Evolutionary conservation across 2,113 vertebrate genomes (phyloP), one percentile per base, ranked within the genome.

Genomic region (Psilopogon haemacephalus): DNA sequence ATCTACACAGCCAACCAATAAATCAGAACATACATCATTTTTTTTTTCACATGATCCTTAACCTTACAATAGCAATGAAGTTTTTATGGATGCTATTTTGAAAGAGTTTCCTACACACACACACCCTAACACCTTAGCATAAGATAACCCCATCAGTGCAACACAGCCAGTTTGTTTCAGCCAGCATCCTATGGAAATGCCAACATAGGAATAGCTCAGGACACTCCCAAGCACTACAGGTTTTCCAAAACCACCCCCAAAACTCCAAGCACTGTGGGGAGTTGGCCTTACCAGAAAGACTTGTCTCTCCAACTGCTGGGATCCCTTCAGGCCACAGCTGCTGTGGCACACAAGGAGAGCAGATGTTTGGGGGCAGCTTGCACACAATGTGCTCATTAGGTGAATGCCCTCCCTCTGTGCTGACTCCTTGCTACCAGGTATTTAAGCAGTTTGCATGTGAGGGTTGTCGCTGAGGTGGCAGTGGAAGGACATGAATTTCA

Each of bases 31-130:
- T 59, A 59, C 60, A 18, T 46, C 54, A 37, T n/a, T 8, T 23
- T 87, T 76, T 91, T 71, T 69, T n/a, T n/a, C n/a, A n/a, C n/a
- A 50, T 54, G 46, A 68, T 82, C n/a, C 54, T 60, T 94, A 90
- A 72, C 38, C 30, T 75, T 60, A 54, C 8, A 79, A 56, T 3
- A 82, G n/a, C 12, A 64, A 77, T 1, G 8, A 87, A 77, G 28
- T 8, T 63, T 80, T 92, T 67, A 65, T 4, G 2, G 73, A 73
- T 73, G 6, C 44, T 74, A 73, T 70, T 89, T 89, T 63, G 24
- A 84, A 89, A 58, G 26, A 7, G 5, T 30, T 84, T 84, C 79
- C 63, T 70, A 63, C 30, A 60, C 12, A 59, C 30, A 56, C 12
- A 72, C 6, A 44, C 33, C 77, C 80, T 37, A 82, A 70, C 8